phyloP scores from a whole-genome alignment of 2,888 invertebrate genomes.

The Steinernema carpocapsae region DNA sequence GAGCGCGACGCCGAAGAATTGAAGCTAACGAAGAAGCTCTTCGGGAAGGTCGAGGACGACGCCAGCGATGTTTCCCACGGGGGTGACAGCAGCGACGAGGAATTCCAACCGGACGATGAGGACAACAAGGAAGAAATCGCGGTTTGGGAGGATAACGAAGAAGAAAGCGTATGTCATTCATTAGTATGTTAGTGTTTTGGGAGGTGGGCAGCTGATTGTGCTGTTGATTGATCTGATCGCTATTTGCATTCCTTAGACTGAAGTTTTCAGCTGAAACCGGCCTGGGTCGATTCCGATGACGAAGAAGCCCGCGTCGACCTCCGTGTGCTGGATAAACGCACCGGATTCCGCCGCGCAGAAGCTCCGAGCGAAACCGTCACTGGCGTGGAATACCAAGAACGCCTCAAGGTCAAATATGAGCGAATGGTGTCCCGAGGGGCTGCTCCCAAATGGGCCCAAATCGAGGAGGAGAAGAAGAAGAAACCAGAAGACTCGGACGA shows the following conservation, averaged over 20 bases:
- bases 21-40: constrained; percentile 20
- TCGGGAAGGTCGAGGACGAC: constrained; percentile 28
- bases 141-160: background rate
- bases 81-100: background rate
- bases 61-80: background rate
- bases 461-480: background rate
- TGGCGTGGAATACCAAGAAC: constrained; percentile 6
- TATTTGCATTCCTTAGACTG: background rate
- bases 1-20: constrained; percentile 15
- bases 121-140: background rate
- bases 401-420: constrained; percentile 23
- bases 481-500: constrained; percentile 7
- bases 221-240: background rate
- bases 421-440: background rate
- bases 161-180: too few relatives aligned
- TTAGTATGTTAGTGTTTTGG: too few relatives aligned
- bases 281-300: constrained; percentile 27
- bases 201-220: background rate
- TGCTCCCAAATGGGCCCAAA: constrained; percentile 10
- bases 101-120: background rate
- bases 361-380: background rate
- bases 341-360: background rate
- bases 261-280: constrained; percentile 11
- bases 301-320: background rate
- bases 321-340: background rate